A percentile compares a stretch with the other conserved stretches of the same genome.
phyloP scores from a whole-genome alignment of 2,113 vertebrate species.

The Tyrannus savana region DNA sequence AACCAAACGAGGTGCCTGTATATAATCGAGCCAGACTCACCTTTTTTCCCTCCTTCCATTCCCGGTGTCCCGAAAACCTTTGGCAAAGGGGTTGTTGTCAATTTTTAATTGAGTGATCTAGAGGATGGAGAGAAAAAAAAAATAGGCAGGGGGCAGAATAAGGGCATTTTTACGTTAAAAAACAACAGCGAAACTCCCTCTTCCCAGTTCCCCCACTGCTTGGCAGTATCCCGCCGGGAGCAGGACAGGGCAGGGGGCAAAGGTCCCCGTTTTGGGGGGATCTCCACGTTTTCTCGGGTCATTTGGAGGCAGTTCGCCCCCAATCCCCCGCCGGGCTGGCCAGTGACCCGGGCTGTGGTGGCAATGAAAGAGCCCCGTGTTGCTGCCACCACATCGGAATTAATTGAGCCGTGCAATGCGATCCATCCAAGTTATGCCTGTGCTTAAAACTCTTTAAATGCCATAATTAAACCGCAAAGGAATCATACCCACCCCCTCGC shows the following conservation, averaged over 20 bases:
- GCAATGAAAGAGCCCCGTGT: conserved; percentile 38
- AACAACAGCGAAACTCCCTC: neutral
- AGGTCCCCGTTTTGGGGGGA: neutral
- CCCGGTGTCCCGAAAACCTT: conserved; percentile 98
- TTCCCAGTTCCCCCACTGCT: neutral
- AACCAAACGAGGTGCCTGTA: neutral
- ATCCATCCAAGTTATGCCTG: conserved; percentile 52
- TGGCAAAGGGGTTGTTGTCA: conserved; percentile 98
- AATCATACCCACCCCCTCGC: conserved; percentile 35
- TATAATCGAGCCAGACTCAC: conserved; percentile 71
- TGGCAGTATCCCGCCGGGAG: neutral
- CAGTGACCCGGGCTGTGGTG: neutral
- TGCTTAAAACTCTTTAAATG: conserved; percentile 57
- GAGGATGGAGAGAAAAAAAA: neutral
- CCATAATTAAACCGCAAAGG: conserved; percentile 69
- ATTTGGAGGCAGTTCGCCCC: neutral
- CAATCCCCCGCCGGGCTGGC: neutral
- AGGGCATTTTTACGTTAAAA: neutral
- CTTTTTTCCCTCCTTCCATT: conserved; percentile 97
- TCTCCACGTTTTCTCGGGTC: neutral
- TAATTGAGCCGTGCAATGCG: conserved; percentile 29
- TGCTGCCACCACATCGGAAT: conserved; percentile 1
- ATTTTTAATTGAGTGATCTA: conserved; percentile 99
- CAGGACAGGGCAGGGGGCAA: neutral
- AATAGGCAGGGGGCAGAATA: neutral